These are phyloP conservation scores for Hippoglossus stenolepis DNA, from an alignment of 2,113 vertebrate species.

Conservation along the genomic window DNA sequence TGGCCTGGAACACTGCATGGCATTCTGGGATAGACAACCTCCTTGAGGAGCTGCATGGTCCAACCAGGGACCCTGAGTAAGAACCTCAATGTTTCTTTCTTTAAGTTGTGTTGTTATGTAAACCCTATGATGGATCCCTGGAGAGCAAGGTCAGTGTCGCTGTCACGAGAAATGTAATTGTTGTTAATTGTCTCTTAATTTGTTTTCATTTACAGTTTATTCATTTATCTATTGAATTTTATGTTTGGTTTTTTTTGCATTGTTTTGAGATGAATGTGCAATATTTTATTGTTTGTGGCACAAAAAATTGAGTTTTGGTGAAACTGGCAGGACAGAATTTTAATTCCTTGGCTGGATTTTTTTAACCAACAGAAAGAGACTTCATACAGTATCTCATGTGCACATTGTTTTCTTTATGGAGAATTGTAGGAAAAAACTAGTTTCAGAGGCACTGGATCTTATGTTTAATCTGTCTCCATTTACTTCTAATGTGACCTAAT, in stretches of 20 bases:
- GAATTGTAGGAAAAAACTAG: conserved; percentile 24
- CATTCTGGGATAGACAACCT: conserved; percentile 87
- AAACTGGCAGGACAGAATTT: background rate
- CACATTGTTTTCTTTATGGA: conserved; percentile 17
- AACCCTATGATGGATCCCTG: background rate
- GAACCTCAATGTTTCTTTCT: background rate
- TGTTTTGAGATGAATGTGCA: too few relatives aligned
- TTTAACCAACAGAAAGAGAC: background rate
- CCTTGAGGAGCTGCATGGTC: conserved; percentile 77
- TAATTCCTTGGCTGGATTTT: background rate
- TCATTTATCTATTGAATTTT: too few relatives aligned
- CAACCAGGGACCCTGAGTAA: conserved; percentile 81
- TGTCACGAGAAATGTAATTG: background rate
- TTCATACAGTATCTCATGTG: background rate
- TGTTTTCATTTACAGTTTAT: too few relatives aligned
- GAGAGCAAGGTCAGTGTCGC: background rate
- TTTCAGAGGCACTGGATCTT: conserved; percentile 51
- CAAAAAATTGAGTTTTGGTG: background rate
- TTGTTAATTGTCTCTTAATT: background rate
- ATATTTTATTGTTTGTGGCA: background rate
- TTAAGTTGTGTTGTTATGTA: background rate
- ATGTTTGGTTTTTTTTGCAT: too few relatives aligned
- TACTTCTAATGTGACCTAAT: conserved; percentile 71
- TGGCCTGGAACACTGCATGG: conserved; percentile 93
- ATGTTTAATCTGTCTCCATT: conserved; percentile 73